Conservation (phyloP, 2,888 invertebrate genomes). For the Resseliella maxima region DNA sequence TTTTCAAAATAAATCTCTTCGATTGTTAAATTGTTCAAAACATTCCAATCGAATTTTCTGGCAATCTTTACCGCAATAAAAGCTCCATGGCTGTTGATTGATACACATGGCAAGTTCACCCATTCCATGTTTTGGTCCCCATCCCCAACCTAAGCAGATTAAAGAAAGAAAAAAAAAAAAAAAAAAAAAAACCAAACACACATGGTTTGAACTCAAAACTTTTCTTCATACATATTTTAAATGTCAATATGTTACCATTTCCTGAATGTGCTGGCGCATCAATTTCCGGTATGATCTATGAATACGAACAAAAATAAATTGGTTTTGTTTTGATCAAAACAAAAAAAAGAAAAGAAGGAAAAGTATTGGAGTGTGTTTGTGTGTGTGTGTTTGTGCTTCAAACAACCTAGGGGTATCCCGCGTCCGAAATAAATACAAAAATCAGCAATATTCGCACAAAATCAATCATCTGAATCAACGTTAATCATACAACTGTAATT, state of each 20-base stretch:
- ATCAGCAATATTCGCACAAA: no score
- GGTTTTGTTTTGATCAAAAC: neutral
- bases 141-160: slow-evolving; percentile 74
- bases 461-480: no score
- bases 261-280: slow-evolving; percentile 92
- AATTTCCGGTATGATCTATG: slow-evolving; percentile 86
- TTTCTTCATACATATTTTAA: no score
- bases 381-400: no score
- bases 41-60: neutral
- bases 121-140: slow-evolving; percentile 80
- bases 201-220: neutral
- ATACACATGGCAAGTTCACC: slow-evolving; percentile 85
- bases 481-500: no score
- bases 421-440: no score
- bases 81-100: slow-evolving; percentile 83
- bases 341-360: neutral
- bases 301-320: neutral
- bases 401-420: no score
- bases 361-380: neutral
- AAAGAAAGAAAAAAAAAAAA: neutral
- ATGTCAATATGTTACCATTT: slow-evolving; percentile 68
- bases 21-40: no score
- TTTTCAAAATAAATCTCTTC: no score
- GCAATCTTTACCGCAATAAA: slow-evolving; percentile 74
- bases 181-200: neutral